These are phyloP conservation scores for Threskiornis aethiopicus DNA, from an alignment of 2,797 vertebrate species.

Conservation along the genomic window DNA sequence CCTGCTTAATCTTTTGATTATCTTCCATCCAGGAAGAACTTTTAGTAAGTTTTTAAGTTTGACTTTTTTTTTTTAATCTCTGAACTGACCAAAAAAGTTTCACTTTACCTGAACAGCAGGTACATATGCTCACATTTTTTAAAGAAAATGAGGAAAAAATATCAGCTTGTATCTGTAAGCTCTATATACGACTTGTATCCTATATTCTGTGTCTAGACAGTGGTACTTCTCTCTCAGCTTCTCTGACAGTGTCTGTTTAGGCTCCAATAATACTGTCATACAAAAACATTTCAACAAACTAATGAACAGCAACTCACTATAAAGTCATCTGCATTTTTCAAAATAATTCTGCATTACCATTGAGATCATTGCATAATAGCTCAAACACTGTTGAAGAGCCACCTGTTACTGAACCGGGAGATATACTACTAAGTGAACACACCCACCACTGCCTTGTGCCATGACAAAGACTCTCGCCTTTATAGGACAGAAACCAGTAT, in stretches of 20 bases:
- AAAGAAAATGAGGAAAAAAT: not conserved
- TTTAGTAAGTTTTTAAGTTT: not conserved
- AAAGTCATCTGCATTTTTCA: not conserved
- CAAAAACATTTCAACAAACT: not conserved
- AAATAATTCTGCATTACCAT: not conserved
- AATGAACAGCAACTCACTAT: not conserved
- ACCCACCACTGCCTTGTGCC: not conserved
- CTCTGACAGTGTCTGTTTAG: not conserved
- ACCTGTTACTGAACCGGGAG: not conserved
- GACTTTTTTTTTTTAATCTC: not conserved
- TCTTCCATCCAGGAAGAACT: not conserved
- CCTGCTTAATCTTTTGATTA: not conserved
- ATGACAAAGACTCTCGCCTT: accelerated
- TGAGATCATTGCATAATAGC: not conserved
- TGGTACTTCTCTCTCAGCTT: not conserved
- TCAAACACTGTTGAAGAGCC: not conserved
- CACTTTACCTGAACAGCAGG: not conserved
- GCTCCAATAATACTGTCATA: not conserved
- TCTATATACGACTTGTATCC: accelerated
- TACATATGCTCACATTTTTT: not conserved
- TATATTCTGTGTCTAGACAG: not conserved
- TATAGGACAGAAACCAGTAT: not conserved
- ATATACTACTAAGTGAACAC: not conserved
- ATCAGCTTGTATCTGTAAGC: not conserved
- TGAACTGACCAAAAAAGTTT: not conserved